phyloP scores from a whole-genome alignment of 2,797 vertebrate species.

The Cygnus olor region DNA sequence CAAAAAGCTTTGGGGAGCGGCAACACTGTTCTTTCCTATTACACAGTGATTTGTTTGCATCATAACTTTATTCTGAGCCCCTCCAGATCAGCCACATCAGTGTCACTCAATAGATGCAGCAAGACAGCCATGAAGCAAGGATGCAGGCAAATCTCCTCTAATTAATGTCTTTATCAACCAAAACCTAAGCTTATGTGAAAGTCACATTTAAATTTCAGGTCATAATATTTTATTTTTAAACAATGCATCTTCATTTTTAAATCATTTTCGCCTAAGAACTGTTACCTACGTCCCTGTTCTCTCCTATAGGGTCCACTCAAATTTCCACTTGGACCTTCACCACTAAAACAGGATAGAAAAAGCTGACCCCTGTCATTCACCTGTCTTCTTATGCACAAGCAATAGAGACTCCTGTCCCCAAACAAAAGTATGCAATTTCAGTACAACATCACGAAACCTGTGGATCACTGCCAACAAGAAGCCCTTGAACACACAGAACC shows the following conservation, averaged over 20 bases:
- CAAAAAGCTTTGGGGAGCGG: not conserved
- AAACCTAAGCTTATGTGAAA: not conserved
- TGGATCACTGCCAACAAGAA: not conserved
- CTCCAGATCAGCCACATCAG: not conserved
- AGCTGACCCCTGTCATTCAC: not conserved
- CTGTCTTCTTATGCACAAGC: not conserved
- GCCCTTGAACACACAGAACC: not conserved
- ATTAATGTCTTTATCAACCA: slow-evolving; percentile 11
- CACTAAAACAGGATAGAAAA: not conserved
- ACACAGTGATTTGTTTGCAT: not conserved
- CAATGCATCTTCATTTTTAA: not conserved
- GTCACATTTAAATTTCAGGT: not conserved
- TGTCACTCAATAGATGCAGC: not conserved
- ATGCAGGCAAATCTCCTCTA: slow-evolving; percentile 3
- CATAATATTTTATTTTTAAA: not conserved
- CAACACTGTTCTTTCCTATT: not conserved
- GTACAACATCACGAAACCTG: not conserved
- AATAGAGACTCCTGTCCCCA: not conserved
- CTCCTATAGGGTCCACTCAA: not conserved
- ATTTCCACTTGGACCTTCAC: not conserved
- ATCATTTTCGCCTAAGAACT: not conserved
- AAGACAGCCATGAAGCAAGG: slow-evolving; percentile 30
- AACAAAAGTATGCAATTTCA: not conserved
- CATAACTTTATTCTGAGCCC: not conserved
- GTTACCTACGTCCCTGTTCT: not conserved